Base-by-base conservation (phyloP, 2,888 invertebrate species). In the Tryphoninae sp. region DNA sequence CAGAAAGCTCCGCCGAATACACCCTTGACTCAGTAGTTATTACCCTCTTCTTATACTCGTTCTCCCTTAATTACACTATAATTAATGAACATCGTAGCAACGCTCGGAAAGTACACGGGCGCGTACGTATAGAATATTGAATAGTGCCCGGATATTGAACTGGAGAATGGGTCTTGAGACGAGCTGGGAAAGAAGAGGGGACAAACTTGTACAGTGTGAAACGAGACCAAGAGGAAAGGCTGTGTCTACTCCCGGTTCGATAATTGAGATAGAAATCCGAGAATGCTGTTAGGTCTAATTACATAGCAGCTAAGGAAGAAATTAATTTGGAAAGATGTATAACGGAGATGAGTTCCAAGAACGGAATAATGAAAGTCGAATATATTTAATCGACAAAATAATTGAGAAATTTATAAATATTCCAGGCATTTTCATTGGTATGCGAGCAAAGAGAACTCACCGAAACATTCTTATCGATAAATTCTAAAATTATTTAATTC, bases 51-150 rank as follows among this genome's bases (percentile, higher is more conserved):
- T 51, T 26, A 2, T 11, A 49, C 73, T 59, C 51, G 62, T 68
- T 79, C 62, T 72, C 71, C 26, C 42, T 3, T 83, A 80, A 83
- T 82, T 82, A 82, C 58, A 59, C 45, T 13, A 76, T 75, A 72
- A 83, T 82, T 83, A 83, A 83, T 75, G 81, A 82, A 73, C 16
- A 65, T 45, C 51, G 59, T 42, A n/a, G 64, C 64, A 72, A 74
- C 40, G 58, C 19, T 74, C 9, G 74, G 26, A 65, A 68, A 64
- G 61, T 78, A 69, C 33, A 55, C 65, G 33, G 22, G 26, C 68
- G 67, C 67, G 79, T 79, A 26, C 26, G 79, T 79, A 69, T 69
- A 76, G 76, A 76, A 82, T 82, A 82, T 82, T 79, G 79, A 81
- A 74, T 74, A 53, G 59, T 67, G 42, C 1, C 26, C 19, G 61